Conservation (phyloP, 2,888 invertebrate species). For the Bimastos eiseni region DNA sequence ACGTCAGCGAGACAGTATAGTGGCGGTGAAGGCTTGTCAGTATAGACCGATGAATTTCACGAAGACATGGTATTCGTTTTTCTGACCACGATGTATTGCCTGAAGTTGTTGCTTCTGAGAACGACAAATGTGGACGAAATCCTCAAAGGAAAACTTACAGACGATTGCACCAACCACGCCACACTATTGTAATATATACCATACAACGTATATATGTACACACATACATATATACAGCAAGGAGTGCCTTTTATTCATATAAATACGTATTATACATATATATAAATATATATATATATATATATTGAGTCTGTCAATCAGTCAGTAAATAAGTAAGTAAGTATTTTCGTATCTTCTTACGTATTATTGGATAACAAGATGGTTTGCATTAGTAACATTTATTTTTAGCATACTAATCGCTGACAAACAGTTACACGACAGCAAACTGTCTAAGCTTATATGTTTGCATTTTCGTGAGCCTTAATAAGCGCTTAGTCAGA, state of each 20-base stretch:
- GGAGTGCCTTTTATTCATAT: too few relatives aligned
- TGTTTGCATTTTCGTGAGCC: too few relatives aligned
- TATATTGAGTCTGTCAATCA: too few relatives aligned
- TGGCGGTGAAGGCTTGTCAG: background rate
- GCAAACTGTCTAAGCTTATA: background rate
- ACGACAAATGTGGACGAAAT: background rate
- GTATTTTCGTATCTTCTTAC: background rate
- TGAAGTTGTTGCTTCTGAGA: background rate
- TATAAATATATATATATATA: too few relatives aligned
- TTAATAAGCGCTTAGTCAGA: too few relatives aligned
- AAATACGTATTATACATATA: too few relatives aligned
- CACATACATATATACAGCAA: background rate
- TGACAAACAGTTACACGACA: background rate
- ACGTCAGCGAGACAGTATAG: background rate
- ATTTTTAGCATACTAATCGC: background rate
- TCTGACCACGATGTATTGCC: background rate
- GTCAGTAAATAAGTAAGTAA: too few relatives aligned
- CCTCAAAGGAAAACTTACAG: background rate
- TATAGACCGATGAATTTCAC: background rate
- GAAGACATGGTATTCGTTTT: slow-evolving; percentile 13
- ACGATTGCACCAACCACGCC: background rate
- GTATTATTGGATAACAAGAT: background rate
- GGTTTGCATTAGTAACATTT: too few relatives aligned
- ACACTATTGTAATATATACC: background rate
- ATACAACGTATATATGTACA: background rate